Percentiles rank a stretch among this genome's conserved stretches.
phyloP scores from a whole-genome alignment of 2,113 vertebrate species.

The Empidonax traillii region DNA sequence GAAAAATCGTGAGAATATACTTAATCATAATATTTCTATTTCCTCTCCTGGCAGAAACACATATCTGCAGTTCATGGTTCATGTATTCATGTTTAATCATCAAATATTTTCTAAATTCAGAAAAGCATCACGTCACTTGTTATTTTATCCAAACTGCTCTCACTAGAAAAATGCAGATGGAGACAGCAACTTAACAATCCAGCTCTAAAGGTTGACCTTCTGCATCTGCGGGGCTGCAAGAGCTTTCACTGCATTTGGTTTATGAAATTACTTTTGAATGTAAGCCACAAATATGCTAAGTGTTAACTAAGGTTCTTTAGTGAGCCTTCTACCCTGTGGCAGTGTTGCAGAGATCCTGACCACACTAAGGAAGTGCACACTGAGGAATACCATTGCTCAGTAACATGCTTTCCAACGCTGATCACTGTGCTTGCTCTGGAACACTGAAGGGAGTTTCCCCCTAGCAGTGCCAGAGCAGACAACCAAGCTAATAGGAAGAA shows the following conservation, averaged over 20 bases:
- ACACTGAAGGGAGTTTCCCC: neutral
- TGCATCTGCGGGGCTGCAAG: neutral
- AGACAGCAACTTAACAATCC: neutral
- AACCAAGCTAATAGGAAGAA: neutral
- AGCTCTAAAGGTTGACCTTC: neutral
- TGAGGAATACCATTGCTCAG: neutral
- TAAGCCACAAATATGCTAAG: neutral
- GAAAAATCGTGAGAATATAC: neutral
- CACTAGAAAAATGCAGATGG: neutral
- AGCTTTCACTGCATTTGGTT: neutral
- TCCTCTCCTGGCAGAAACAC: neutral
- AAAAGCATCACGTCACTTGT: neutral
- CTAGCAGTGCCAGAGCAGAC: neutral
- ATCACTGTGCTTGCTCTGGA: neutral
- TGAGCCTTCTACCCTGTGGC: neutral
- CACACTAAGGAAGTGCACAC: neutral
- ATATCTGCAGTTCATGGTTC: neutral
- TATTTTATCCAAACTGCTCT: neutral
- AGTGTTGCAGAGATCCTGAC: neutral
- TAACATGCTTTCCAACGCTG: neutral
- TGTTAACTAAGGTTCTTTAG: neutral
- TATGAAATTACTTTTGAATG: neutral
- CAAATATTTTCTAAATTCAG: conserved; percentile 15
- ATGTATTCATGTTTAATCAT: neutral
- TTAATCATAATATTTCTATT: conserved; percentile 14